Base-by-base conservation (phyloP, 2,797 vertebrate species). In the Perodicticus potto region DNA sequence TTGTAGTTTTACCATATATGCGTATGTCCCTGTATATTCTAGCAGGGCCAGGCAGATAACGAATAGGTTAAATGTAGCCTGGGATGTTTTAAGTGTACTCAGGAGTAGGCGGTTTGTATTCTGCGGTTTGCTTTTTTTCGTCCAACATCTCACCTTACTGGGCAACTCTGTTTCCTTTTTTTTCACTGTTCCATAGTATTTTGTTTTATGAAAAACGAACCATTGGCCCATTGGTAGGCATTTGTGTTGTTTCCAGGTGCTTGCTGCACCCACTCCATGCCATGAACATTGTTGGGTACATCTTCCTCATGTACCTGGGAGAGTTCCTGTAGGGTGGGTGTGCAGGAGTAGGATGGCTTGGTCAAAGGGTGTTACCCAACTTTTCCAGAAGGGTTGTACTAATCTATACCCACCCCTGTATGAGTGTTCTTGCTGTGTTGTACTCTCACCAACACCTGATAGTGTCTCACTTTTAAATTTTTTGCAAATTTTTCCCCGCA, bases 381-480 rank as follows among this genome's bases (percentile, higher is more conserved):
- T 78, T 82, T 78, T 63, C 65, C 32, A 7, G 70, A 67, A 3
- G n/a, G 5, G 19, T 45, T 19, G 25, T 65, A 53, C 59, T 69
- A 6, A 1, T 23, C 59, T 55, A 3, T 11, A 20, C 17, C 45
- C n/a, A 19, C 20, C 4, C 34, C 32, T n/a, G 4, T 11, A 1
- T 2, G 34, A 17, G 16, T 8, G 3, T 59, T 70, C 20, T 86
- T 12, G 0, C 16, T 85, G 70, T 49, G 16, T 37, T 4, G 23
- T 53, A 45, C 43, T 7, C 37, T 91, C n/a, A 12, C 32, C 22
- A 10, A 10, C 29, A 11, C 9, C 73, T 80, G 23, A 11, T 63
- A 10, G 67, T 59, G 86, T 81, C 80, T n/a, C 34, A 69, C 22
- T 72, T 78, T 20, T 11, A 19, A 14, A 12, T 16, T 67, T 84